Conservation (phyloP, 2,888 invertebrate genomes). For the Callyntrura sp. region DNA sequence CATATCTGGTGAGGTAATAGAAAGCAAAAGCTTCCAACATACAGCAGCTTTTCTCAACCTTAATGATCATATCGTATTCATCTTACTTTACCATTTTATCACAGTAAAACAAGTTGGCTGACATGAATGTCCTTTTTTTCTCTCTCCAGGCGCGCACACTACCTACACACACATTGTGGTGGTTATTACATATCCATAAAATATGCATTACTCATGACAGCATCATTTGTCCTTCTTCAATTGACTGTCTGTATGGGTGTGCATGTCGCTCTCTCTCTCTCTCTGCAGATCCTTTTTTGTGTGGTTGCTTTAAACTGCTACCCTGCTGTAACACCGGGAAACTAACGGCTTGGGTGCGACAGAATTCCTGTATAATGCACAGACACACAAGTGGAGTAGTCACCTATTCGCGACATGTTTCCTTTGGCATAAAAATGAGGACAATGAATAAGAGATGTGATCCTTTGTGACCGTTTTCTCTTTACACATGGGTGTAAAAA, state of each 20-base stretch:
- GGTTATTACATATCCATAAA: constrained; percentile 59
- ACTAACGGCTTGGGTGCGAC: not conserved
- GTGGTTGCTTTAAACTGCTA: too few relatives aligned
- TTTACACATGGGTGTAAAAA: not conserved
- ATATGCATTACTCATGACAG: constrained; percentile 69
- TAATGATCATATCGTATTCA: constrained; percentile 72
- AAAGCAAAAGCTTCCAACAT: not conserved
- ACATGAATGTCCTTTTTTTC: constrained; percentile 57
- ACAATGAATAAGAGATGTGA: constrained; percentile 39
- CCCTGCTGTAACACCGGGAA: too few relatives aligned
- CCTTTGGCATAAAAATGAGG: constrained; percentile 26
- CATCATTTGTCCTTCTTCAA: constrained; percentile 73
- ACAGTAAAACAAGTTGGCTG: constrained; percentile 55
- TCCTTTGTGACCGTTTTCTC: constrained; percentile 1
- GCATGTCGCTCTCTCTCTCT: not conserved
- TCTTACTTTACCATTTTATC: constrained; percentile 63
- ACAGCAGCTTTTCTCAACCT: constrained; percentile 49
- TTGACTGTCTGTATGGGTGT: constrained; percentile 28
- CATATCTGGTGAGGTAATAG: not conserved
- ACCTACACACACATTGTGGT: not conserved
- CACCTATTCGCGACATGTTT: constrained; percentile 4
- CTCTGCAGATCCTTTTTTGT: too few relatives aligned
- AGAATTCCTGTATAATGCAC: not conserved
- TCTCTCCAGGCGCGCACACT: not conserved
- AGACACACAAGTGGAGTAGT: not conserved